Evolutionary conservation across 2,797 vertebrate genomes (phyloP).

Genomic region (Tarsius wallacei): DNA sequence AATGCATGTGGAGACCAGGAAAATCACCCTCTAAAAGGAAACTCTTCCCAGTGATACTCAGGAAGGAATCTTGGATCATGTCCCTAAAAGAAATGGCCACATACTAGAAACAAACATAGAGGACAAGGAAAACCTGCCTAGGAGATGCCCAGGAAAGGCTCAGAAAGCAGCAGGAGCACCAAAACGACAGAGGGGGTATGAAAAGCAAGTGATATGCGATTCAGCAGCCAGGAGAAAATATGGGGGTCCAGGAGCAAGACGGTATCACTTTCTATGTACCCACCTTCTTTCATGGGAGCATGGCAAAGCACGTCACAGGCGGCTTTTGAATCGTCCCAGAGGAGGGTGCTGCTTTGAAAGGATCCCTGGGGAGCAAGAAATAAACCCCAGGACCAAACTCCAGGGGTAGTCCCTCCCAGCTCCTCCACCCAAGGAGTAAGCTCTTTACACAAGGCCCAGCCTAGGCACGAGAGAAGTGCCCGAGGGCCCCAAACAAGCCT

Average conservation of each 20-base stretch:
- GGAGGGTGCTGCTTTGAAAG: not conserved
- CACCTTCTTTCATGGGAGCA: constrained; percentile 35
- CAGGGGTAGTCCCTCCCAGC: not conserved
- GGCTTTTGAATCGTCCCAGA: constrained; percentile 51
- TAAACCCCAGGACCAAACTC: not conserved
- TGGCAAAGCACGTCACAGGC: not conserved
- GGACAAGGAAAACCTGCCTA: not conserved
- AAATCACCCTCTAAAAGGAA: not conserved
- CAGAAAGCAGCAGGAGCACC: not conserved
- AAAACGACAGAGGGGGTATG: not conserved
- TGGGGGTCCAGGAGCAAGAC: rapidly evolving
- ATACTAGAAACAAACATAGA: not conserved
- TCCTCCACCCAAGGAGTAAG: not conserved
- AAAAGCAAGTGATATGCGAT: not conserved
- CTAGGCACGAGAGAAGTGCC: not conserved
- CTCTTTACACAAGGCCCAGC: not conserved
- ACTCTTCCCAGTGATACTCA: not conserved
- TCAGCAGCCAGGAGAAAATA: not conserved
- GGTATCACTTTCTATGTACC: not conserved
- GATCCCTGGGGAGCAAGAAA: constrained; percentile 59
- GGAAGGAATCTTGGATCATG: not conserved
- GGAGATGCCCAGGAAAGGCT: not conserved
- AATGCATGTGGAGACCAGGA: not conserved
- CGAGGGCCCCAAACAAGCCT: not conserved
- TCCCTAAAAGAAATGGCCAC: not conserved